These are phyloP conservation scores for Sciurus carolinensis DNA, from an alignment of 2,797 vertebrate genomes.

Conservation along the genomic window DNA sequence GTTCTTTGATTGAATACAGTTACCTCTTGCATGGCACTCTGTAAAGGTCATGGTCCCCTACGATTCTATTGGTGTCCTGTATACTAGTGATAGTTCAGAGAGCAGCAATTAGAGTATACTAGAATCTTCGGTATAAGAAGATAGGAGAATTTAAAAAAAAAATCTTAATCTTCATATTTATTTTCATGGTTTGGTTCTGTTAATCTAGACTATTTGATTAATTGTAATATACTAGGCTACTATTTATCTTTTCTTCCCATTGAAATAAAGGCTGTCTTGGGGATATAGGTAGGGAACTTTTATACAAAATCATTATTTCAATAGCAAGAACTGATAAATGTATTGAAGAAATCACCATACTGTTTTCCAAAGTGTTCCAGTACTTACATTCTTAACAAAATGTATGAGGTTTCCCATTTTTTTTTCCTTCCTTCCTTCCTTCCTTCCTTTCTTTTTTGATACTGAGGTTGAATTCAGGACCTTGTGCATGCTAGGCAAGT, in stretches of 20 bases:
- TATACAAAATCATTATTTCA: constrained; percentile 52
- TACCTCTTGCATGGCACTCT: constrained; percentile 8
- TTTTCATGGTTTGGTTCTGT: constrained; percentile 24
- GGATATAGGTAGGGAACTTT: constrained; percentile 35
- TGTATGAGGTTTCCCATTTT: neutral
- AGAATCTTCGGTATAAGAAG: neutral
- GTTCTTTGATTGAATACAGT: constrained; percentile 32
- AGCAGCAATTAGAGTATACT: neutral
- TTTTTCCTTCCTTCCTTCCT: no score
- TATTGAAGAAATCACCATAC: constrained; percentile 33
- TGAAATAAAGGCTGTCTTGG: neutral
- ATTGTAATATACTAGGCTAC: neutral
- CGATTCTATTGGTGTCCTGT: neutral
- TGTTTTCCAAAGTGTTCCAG: neutral
- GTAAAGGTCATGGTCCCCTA: neutral
- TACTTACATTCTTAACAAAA: neutral
- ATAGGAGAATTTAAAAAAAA: neutral
- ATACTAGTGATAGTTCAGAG: constrained; percentile 38
- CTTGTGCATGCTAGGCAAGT: no score
- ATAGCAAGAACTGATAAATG: neutral
- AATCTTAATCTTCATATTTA: constrained; percentile 50
- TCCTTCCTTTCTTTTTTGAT: no score
- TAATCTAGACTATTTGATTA: constrained; percentile 38
- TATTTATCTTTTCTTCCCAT: constrained; percentile 42
- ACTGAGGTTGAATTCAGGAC: no score